Evolutionary conservation across 2,797 vertebrate genomes (phyloP), one percentile per base, ranked within the genome.

Genomic region (Chanos chanos): DNA sequence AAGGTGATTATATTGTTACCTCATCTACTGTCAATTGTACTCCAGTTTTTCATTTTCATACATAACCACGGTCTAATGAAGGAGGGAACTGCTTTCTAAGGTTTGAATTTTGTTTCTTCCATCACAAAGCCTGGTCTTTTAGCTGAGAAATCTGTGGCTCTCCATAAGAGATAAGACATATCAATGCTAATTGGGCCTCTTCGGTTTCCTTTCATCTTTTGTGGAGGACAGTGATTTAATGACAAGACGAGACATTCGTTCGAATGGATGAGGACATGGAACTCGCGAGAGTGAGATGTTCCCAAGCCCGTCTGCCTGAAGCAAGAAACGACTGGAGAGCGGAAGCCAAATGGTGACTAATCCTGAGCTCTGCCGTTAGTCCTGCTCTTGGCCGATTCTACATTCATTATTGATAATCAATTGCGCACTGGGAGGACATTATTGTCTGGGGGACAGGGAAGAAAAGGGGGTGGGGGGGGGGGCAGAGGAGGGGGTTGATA

Each of bases 341-440:
- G 28, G n/a, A 68, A 18, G 40, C 18, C 61, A 58, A 58, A 48
- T 8, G 22, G 39, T 62, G 52, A 28, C 51, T 65, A 70, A 68
- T 58, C 54, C 24, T 10, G 18, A 30, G 44, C 56, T 59, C 48
- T 25, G 21, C 10, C 22, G 39, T 49, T 45, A 30, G 31, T 33
- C n/a, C 48, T 49, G 28, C 28, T 21, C 19, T 15, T 13, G 39
- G 31, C 25, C 43, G 36, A 31, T 50, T 73, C 65, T 41, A 43
- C 27, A 68, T 62, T 56, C 51, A 62, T 68, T 70, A 71, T 56
- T 61, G 61, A 71, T 63, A 62, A 66, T 66, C 58, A 28, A 39
- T 50, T 19, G 34, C 50, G 43, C 18, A 39, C 21, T 36, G 36
- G 39, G 24, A 41, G 49, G 53, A 55, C 21, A 47, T 30, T 12